Evolutionary conservation across 2,113 vertebrate species (phyloP).

Genomic region (Phaethornis superciliosus): DNA sequence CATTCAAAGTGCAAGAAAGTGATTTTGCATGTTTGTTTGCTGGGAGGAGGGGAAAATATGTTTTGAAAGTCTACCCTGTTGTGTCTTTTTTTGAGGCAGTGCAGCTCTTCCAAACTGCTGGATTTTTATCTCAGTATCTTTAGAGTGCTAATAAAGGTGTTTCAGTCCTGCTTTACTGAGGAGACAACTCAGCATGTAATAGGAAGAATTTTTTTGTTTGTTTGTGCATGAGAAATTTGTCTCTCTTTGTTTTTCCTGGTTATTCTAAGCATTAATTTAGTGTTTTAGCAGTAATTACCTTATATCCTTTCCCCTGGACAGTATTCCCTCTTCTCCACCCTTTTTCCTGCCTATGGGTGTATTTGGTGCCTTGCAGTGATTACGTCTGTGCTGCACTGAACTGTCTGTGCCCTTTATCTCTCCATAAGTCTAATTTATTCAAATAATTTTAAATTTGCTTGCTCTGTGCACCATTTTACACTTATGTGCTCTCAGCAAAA

Average conservation of each 20-base stretch:
- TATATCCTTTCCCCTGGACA: background rate
- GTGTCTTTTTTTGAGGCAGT: background rate
- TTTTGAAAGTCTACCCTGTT: background rate
- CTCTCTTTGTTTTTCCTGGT: background rate
- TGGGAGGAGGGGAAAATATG: background rate
- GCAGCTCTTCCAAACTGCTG: background rate
- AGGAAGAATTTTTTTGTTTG: background rate
- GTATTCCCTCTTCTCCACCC: background rate
- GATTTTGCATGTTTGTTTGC: conserved; percentile 3
- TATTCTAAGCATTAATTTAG: background rate
- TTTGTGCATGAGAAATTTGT: background rate
- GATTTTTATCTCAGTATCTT: background rate
- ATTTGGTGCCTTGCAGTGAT: background rate
- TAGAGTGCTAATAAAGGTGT: background rate
- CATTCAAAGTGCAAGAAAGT: conserved; percentile 12
- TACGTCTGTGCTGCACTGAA: background rate
- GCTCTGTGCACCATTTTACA: conserved; percentile 16
- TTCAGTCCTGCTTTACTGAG: background rate
- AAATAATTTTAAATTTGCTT: conserved; percentile 18
- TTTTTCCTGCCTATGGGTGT: background rate
- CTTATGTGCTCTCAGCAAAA: conserved; percentile 32
- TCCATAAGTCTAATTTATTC: conserved; percentile 44
- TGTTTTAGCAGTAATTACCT: conserved; percentile 20
- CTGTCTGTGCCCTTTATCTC: conserved; percentile 22
- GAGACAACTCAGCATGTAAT: background rate